phyloP scores from a whole-genome alignment of 2,888 invertebrate species.

The Cephus rjabovi region DNA sequence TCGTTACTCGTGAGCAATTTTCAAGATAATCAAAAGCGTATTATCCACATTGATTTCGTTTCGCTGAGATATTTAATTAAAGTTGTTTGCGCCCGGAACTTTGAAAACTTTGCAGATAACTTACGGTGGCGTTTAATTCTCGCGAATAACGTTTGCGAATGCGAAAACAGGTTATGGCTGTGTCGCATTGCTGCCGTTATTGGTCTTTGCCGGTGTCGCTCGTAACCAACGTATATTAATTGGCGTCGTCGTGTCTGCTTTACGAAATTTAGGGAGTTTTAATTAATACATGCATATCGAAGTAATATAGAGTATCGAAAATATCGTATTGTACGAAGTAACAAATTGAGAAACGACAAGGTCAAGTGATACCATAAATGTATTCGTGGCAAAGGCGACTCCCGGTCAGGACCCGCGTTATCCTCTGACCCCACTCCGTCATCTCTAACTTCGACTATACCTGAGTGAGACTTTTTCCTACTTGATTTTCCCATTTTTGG shows the following conservation, averaged over 20 bases:
- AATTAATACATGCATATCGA: background rate
- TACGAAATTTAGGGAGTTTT: background rate
- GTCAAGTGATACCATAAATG: constrained; percentile 58
- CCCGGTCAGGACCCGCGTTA: constrained; percentile 61
- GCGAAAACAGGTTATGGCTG: background rate
- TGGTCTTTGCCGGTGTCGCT: background rate
- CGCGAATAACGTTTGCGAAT: constrained; percentile 24
- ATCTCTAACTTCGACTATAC: constrained; percentile 48
- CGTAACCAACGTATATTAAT: background rate
- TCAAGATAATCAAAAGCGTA: constrained; percentile 51
- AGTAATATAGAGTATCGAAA: background rate
- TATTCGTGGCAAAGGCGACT: constrained; percentile 63
- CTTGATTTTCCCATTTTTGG: constrained; percentile 46
- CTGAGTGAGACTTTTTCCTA: constrained; percentile 23
- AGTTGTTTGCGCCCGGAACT: constrained; percentile 59
- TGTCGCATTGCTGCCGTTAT: background rate
- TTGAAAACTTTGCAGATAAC: constrained; percentile 58
- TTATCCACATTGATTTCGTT: constrained; percentile 46
- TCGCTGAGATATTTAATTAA: constrained; percentile 61
- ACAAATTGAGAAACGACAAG: constrained; percentile 46
- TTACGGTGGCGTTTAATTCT: constrained; percentile 58
- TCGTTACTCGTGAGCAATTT: background rate
- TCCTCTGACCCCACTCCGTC: constrained; percentile 63
- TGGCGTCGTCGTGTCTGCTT: background rate
- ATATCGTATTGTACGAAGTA: background rate